A percentile compares a stretch with the other conserved stretches of the same genome.
phyloP scores from a whole-genome alignment of 2,797 vertebrate genomes.

The Bovichtus diacanthus region DNA sequence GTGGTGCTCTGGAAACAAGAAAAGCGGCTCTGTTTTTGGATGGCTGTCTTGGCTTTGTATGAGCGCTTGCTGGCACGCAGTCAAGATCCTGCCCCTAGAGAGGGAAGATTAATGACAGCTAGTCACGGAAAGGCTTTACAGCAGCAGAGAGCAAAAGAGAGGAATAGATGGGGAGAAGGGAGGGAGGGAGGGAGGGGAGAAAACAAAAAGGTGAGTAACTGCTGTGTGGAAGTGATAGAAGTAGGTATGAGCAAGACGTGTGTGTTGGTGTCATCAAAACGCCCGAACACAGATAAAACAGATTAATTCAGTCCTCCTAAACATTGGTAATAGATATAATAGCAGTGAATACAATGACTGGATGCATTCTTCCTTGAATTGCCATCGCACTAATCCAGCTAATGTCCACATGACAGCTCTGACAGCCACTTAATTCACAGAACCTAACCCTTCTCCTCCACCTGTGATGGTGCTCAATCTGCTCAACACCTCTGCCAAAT shows the following conservation, averaged over 20 bases:
- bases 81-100: constrained; percentile 86
- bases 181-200: constrained; percentile 23
- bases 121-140: constrained; percentile 87
- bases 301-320: constrained; percentile 36
- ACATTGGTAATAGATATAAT: constrained; percentile 44
- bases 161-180: constrained; percentile 37
- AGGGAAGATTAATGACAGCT: constrained; percentile 88
- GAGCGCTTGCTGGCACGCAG: constrained; percentile 78
- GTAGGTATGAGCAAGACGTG: constrained; percentile 40
- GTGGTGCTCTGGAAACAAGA: constrained; percentile 78
- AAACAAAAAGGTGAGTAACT: constrained; percentile 56
- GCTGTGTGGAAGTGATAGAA: constrained; percentile 31
- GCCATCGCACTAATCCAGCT: constrained; percentile 49
- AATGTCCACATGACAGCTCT: constrained; percentile 47
- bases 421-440: constrained; percentile 33
- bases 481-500: constrained; percentile 39
- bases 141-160: constrained; percentile 60
- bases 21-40: constrained; percentile 82
- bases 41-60: constrained; percentile 82
- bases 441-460: constrained; percentile 21
- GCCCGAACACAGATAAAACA: constrained; percentile 33
- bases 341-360: constrained; percentile 43
- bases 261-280: constrained; percentile 27
- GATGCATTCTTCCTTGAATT: constrained; percentile 26
- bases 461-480: constrained; percentile 15